These are phyloP conservation scores for Melitaea athalia DNA, from an alignment of 2,888 invertebrate genomes.

Conservation along the genomic window DNA sequence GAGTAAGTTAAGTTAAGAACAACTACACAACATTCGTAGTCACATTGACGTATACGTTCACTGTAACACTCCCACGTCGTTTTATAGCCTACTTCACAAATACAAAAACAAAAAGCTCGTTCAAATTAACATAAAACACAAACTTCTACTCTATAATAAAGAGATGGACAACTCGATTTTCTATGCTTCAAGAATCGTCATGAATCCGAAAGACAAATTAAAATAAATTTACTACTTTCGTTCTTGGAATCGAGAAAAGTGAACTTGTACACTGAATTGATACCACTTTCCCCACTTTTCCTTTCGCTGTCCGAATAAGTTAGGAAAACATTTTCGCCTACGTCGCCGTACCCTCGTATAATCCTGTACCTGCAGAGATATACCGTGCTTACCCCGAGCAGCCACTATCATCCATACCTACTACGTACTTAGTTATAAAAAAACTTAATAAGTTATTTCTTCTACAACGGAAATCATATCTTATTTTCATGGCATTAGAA, in stretches of 20 bases:
- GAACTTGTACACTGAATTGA: conserved; percentile 47
- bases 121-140: too few species aligned
- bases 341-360: conserved; percentile 72
- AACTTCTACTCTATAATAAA: too few species aligned
- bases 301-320: conserved; percentile 76
- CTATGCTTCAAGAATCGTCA: background rate
- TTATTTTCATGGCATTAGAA: background rate
- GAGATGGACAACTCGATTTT: background rate
- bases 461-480: conserved; percentile 36
- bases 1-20: too few species aligned
- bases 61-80: too few species aligned
- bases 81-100: too few species aligned
- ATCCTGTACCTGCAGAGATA: conserved; percentile 81
- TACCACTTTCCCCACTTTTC: conserved; percentile 78
- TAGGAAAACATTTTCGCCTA: conserved; percentile 78
- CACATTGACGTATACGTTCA: too few species aligned
- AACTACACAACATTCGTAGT: too few species aligned
- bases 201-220: background rate
- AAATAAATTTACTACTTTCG: background rate
- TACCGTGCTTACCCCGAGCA: conserved; percentile 77
- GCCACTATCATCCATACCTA: conserved; percentile 81
- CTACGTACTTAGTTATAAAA: conserved; percentile 39
- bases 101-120: too few species aligned
- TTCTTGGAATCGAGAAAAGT: conserved; percentile 2
- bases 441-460: conserved; percentile 40